Base-by-base conservation (phyloP, 2,797 vertebrate species). In the Prionace glauca region DNA sequence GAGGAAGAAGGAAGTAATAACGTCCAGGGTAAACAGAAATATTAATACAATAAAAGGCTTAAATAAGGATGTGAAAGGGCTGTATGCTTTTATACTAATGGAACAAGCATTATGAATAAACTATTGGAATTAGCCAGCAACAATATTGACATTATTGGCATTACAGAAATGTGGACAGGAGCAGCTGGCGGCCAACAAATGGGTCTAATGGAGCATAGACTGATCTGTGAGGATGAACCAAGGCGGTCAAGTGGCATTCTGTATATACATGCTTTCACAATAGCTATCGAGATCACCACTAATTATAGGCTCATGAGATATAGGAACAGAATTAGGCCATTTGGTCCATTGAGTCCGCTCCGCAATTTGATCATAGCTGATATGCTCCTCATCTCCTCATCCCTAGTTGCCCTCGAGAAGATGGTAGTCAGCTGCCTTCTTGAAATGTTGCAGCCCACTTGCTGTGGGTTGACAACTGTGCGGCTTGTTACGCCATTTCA, bases 41-140 rank as follows among this genome's bases (percentile, higher is more conserved):
- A 91, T 65, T 60, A 77, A 95, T 60, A 95, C 71, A 95, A 95
- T 95, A 95, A 95, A 92, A 95, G 71, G 93, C 56, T 95, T 77
- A 95, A 77, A 60, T 32, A 95, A 95, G 93, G 62, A 92, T 92
- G 36, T 65, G 36, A 69, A 41, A 92, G 71, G 41, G 26, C 29
- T n/a, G 69, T 77, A 74, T 72, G 67, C 93, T 77, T 95, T 95
- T 77, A 95, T 74, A 95, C 72, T 77, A 95, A 95, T 56, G 93
- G 69, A 77, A 74, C 22, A 20, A 77, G 93, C 69, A 95, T 95
- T 95, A 95, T 3, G 93, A 56, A 74, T 95, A 95, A 74, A 74
- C 71, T 29, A 56, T 95, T 95, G 93, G 93, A 95, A 95, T 95
- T 95, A 95, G 71, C 41, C 45, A 77, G 45, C 69, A 72, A 94